A percentile compares a stretch with the other conserved stretches of the same genome.
Conservation (phyloP, 2,113 vertebrate species). For the Myrmophylax atrothorax region DNA sequence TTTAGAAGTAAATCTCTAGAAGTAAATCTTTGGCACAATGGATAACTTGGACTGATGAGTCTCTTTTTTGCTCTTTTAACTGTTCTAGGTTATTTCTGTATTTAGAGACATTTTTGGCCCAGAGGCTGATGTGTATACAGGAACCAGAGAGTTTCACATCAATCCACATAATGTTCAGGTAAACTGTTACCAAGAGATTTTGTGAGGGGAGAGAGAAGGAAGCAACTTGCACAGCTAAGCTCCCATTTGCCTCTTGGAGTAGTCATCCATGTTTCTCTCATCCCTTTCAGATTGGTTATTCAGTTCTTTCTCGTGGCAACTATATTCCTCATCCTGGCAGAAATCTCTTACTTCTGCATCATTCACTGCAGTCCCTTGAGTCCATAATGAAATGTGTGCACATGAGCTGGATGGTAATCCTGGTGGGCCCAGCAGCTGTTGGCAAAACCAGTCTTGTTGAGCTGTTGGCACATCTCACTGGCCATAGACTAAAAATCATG, state of each 20-base stretch:
- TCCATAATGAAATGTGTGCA: conserved; percentile 95
- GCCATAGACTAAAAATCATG: conserved; percentile 90
- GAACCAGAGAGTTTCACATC: conserved; percentile 89
- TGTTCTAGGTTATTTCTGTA: conserved; percentile 81
- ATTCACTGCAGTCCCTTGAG: conserved; percentile 88
- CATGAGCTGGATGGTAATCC: conserved; percentile 95
- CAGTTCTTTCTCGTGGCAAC: conserved; percentile 86
- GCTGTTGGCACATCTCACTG: conserved; percentile 89
- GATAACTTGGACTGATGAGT: neutral
- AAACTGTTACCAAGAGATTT: neutral
- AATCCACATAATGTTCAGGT: conserved; percentile 94
- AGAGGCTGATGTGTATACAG: conserved; percentile 79
- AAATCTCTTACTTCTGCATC: conserved; percentile 88
- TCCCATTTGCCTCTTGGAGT: neutral
- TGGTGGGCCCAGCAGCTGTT: conserved; percentile 90
- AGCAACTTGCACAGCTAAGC: neutral
- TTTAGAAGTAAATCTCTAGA: neutral
- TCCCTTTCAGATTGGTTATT: conserved; percentile 87
- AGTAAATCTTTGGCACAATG: neutral
- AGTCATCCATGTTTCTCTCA: neutral
- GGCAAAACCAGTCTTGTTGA: conserved; percentile 94
- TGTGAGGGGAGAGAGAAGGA: neutral
- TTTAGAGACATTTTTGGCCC: conserved; percentile 88
- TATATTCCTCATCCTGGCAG: conserved; percentile 76
- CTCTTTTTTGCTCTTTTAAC: neutral